Percentiles rank a stretch among this genome's conserved stretches.
Conservation (phyloP, 2,797 vertebrate species). For the Molossus alvarezi region DNA sequence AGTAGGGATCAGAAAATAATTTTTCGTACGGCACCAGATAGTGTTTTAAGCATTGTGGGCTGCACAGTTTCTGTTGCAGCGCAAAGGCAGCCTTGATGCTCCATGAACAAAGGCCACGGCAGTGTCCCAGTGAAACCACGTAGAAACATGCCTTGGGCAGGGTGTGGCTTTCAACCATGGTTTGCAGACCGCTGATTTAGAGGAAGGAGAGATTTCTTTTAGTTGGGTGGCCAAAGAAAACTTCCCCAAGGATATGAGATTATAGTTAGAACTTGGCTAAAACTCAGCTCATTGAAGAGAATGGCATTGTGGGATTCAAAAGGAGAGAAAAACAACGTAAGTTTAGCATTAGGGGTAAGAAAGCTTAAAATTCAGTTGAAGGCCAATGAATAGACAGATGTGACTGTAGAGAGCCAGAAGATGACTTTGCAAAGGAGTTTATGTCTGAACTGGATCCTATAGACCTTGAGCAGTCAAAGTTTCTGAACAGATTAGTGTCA, state of each 20-base stretch:
- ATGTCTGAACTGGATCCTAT: background rate
- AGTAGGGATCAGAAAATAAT: background rate
- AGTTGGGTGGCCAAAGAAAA: background rate
- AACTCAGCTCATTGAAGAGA: background rate
- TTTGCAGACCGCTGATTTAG: background rate
- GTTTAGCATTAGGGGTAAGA: background rate
- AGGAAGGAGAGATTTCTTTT: background rate
- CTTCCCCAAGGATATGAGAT: background rate
- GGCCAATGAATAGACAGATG: fast-evolving
- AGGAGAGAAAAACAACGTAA: background rate
- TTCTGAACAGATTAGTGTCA: background rate
- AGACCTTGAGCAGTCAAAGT: background rate
- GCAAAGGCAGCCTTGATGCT: no score
- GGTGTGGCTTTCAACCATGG: background rate
- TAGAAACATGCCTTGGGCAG: background rate
- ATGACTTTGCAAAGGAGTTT: background rate
- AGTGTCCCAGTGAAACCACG: background rate
- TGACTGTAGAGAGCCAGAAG: background rate
- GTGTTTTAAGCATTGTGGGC: background rate
- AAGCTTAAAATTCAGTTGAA: background rate
- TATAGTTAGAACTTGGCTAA: slow-evolving; percentile 21
- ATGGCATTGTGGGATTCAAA: background rate
- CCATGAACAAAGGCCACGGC: fast-evolving
- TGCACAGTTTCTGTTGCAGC: background rate
- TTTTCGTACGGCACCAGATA: background rate